Conservation (phyloP, 2,797 vertebrate genomes). For the Girardinus metallicus region DNA sequence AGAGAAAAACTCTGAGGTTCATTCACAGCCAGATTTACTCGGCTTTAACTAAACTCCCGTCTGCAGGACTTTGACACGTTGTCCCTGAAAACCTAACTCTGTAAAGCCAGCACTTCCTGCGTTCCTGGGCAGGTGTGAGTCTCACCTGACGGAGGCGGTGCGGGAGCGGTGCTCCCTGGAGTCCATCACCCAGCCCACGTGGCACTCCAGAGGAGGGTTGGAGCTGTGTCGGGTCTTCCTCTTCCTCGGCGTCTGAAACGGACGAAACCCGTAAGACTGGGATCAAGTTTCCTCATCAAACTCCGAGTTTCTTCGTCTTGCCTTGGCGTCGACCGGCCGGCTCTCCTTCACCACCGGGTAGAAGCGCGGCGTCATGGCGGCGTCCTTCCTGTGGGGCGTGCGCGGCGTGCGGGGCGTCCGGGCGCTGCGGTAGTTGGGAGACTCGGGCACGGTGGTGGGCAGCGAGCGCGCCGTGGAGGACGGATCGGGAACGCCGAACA, state of each 20-base stretch:
- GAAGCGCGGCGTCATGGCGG: conserved; percentile 92
- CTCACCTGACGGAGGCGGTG: conserved; percentile 95
- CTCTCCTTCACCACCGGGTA: conserved; percentile 98
- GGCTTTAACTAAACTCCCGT: too few species aligned
- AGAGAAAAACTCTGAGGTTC: too few species aligned
- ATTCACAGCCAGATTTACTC: too few species aligned
- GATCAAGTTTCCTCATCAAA: not conserved
- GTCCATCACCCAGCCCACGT: conserved; percentile 99
- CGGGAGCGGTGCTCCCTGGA: conserved; percentile 95
- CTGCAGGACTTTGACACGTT: too few species aligned
- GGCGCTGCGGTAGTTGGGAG: conserved; percentile 92
- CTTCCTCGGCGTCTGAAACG: conserved; percentile 91
- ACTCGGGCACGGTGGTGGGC: conserved; percentile 96
- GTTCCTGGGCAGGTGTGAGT: not conserved
- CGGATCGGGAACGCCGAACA: conserved; percentile 94
- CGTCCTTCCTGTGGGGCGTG: conserved; percentile 94
- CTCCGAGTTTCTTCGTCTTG: conserved; percentile 44
- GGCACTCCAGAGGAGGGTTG: conserved; percentile 96
- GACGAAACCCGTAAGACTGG: too few species aligned
- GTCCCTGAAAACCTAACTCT: not conserved
- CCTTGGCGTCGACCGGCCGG: conserved; percentile 94
- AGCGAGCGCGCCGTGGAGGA: conserved; percentile 92
- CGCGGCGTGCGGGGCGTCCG: conserved; percentile 95
- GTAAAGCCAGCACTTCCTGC: too few species aligned
- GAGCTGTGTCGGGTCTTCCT: conserved; percentile 99